These are phyloP conservation scores for Standfussiana lucernea DNA, from an alignment of 2,888 invertebrate genomes.

Conservation along the genomic window DNA sequence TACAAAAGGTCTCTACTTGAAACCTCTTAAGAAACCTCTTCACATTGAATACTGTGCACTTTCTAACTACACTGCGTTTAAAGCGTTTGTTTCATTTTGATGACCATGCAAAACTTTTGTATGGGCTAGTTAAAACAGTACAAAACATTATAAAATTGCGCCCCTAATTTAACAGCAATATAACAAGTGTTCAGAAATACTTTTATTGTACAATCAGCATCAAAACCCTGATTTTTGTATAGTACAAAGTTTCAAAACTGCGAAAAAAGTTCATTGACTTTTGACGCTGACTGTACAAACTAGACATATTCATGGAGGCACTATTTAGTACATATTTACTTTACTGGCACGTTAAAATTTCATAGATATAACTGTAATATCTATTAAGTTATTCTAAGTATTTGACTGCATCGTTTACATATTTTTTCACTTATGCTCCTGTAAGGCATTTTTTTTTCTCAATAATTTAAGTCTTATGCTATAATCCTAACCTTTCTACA, in stretches of 20 bases:
- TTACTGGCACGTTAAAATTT: conserved; percentile 23
- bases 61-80: conserved; percentile 42
- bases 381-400: conserved; percentile 18
- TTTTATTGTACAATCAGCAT: conserved; percentile 26
- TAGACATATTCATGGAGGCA: conserved; percentile 27
- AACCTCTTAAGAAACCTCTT: conserved; percentile 32
- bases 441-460: conserved; percentile 64
- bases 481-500: conserved; percentile 23
- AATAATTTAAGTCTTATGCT: conserved; percentile 61
- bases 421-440: conserved; percentile 53
- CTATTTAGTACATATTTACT: conserved; percentile 27
- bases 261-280: not conserved
- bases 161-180: conserved; percentile 29
- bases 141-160: conserved; percentile 53
- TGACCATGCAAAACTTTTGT: conserved; percentile 18
- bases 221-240: not conserved
- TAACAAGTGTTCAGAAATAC: conserved; percentile 25
- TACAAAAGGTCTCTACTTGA: conserved; percentile 35
- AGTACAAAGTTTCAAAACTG: not conserved
- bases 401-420: conserved; percentile 37
- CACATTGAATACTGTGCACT: conserved; percentile 36
- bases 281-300: conserved; percentile 28
- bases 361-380: conserved; percentile 17
- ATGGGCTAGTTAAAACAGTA: conserved; percentile 38
- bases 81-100: conserved; percentile 30